These are phyloP conservation scores for Toxotes jaculatrix DNA, from an alignment of 2,113 vertebrate species.

Conservation along the genomic window DNA sequence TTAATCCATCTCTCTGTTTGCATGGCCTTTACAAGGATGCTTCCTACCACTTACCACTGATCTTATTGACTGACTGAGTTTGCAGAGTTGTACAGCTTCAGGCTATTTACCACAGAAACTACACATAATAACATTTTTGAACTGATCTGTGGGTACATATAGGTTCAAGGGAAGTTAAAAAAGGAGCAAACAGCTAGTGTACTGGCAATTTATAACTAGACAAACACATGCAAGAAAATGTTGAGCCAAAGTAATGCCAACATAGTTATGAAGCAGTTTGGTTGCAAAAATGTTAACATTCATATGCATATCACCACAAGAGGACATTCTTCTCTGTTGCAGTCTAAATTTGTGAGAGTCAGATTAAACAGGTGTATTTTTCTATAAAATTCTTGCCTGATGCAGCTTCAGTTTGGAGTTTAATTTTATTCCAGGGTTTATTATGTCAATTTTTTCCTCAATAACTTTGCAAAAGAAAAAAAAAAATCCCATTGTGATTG, in stretches of 20 bases:
- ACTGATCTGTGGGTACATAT: neutral
- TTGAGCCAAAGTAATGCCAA: neutral
- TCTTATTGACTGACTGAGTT: slow-evolving; percentile 44
- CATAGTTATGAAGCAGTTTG: neutral
- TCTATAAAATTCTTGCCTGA: neutral
- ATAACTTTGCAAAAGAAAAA: neutral
- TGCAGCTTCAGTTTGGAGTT: neutral
- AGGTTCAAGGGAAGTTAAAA: neutral
- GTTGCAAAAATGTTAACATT: neutral
- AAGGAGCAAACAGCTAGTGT: neutral
- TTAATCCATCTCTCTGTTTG: slow-evolving; percentile 58
- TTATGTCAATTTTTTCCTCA: neutral
- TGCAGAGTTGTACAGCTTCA: slow-evolving; percentile 29
- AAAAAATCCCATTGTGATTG: slow-evolving; percentile 2
- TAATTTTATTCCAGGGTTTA: slow-evolving; percentile 1
- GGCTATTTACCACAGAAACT: slow-evolving; percentile 7
- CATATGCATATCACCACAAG: neutral
- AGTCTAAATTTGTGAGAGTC: neutral
- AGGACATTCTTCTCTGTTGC: neutral
- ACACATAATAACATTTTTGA: neutral
- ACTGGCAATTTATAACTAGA: too few species aligned
- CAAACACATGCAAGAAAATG: neutral
- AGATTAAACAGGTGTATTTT: slow-evolving; percentile 1
- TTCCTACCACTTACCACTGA: slow-evolving; percentile 34
- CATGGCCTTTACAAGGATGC: slow-evolving; percentile 45